A percentile compares a stretch with the other conserved stretches of the same genome.
These are phyloP conservation scores for Poecilia velifera DNA, from an alignment of 2,797 vertebrate genomes.

Conservation along the genomic window DNA sequence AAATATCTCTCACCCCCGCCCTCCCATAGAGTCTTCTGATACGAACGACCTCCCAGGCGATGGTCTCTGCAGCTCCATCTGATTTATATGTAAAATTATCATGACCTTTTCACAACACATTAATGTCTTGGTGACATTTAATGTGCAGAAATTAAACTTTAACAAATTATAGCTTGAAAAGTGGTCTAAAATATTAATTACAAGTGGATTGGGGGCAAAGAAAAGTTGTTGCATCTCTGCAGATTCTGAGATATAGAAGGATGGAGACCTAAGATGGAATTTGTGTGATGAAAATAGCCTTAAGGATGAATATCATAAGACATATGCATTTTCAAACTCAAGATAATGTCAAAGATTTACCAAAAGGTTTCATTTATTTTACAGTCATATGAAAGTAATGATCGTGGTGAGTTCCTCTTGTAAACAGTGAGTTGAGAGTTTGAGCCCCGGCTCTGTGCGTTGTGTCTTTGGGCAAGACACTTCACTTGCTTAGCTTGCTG, in stretches of 20 bases:
- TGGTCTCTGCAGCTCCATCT: background rate
- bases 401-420: too few species aligned
- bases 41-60: background rate
- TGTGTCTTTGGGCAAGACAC: too few species aligned
- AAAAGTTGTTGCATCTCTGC: background rate
- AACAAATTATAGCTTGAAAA: background rate
- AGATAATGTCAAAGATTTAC: background rate
- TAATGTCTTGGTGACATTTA: background rate
- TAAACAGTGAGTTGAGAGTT: too few species aligned
- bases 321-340: background rate
- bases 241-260: background rate
- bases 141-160: background rate
- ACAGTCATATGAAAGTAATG: background rate
- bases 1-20: too few species aligned
- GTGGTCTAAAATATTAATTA: background rate
- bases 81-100: background rate
- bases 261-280: background rate
- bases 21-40: background rate
- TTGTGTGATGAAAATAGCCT: background rate
- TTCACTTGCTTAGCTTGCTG: too few species aligned
- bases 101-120: background rate
- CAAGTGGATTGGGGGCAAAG: background rate
- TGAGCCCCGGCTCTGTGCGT: too few species aligned
- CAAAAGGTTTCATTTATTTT: background rate
- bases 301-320: too few species aligned